phyloP scores from a whole-genome alignment of 1,140 invertebrate species.

The Papilio xuthus region DNA sequence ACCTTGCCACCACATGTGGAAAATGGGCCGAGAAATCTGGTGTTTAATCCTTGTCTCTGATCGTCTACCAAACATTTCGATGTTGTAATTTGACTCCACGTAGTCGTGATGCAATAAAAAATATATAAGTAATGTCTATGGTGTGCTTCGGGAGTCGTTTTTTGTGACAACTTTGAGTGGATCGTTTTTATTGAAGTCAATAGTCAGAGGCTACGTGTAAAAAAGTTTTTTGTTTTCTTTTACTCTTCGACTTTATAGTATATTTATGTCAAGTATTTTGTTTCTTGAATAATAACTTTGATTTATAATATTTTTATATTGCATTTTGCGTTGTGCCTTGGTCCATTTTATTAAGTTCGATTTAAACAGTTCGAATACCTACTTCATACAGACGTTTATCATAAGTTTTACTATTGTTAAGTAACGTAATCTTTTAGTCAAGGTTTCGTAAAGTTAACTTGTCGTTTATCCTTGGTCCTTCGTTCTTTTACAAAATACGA shows the following conservation, averaged over 20 bases:
- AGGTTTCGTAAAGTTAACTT: neutral
- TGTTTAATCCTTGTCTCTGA: constrained; percentile 2
- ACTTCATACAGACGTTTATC: no score
- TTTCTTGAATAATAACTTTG: neutral
- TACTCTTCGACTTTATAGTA: constrained; percentile 51
- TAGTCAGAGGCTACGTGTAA: constrained; percentile 62
- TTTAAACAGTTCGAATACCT: no score
- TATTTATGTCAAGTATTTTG: neutral
- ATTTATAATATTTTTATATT: neutral
- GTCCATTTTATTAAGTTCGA: neutral
- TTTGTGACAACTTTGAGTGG: constrained; percentile 61
- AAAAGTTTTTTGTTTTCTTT: constrained; percentile 61
- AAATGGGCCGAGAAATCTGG: neutral
- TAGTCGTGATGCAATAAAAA: constrained; percentile 65
- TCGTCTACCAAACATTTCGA: constrained; percentile 64
- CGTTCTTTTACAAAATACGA: neutral
- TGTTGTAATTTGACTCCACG: constrained; percentile 73
- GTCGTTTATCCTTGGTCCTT: neutral
- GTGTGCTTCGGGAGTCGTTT: constrained; percentile 63
- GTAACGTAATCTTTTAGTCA: no score
- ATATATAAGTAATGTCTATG: constrained; percentile 71
- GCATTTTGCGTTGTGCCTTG: neutral
- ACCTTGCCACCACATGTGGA: neutral
- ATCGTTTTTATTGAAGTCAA: constrained; percentile 69
- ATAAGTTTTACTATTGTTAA: no score